phyloP scores from a whole-genome alignment of 1,140 invertebrate genomes.

The Nasonia longicornis region DNA sequence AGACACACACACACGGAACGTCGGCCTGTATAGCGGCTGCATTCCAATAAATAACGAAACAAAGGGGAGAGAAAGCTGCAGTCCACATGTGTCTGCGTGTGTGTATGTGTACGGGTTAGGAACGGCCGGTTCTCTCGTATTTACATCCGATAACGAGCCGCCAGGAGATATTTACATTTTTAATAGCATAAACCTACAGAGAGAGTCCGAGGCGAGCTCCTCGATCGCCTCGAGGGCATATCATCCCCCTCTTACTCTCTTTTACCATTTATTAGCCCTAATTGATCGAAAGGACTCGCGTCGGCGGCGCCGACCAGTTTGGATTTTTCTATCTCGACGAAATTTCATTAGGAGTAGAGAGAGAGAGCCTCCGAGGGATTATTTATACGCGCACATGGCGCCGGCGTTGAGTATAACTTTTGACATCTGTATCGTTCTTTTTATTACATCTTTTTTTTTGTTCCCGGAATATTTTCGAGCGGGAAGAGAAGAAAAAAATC shows the following conservation, averaged over 20 bases:
- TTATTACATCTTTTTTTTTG: not conserved
- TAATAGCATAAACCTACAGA: conserved; percentile 68
- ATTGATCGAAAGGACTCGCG: conserved; percentile 64
- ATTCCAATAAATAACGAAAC: conserved; percentile 67
- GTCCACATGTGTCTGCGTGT: too few species aligned
- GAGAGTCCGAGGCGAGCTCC: conserved; percentile 40
- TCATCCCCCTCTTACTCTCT: conserved; percentile 48
- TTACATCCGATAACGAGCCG: conserved; percentile 69
- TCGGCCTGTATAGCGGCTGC: conserved; percentile 1
- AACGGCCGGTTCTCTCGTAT: conserved; percentile 57
- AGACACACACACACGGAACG: not conserved
- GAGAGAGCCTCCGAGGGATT: not conserved
- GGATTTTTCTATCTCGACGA: conserved; percentile 45
- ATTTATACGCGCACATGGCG: not conserved
- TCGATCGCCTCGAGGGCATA: conserved; percentile 16
- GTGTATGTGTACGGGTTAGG: conserved; percentile 9
- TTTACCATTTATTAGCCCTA: conserved; percentile 67
- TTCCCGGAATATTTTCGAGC: not conserved
- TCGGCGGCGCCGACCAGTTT: conserved; percentile 10
- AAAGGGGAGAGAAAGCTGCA: conserved; percentile 50
- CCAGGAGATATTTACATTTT: conserved; percentile 69
- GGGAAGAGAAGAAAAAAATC: not conserved
- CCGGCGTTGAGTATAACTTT: not conserved
- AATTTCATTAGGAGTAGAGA: conserved; percentile 54
- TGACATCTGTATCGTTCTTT: not conserved